Evolutionary conservation across 1,140 invertebrate species (phyloP).

Genomic region (Camponotus floridanus): DNA sequence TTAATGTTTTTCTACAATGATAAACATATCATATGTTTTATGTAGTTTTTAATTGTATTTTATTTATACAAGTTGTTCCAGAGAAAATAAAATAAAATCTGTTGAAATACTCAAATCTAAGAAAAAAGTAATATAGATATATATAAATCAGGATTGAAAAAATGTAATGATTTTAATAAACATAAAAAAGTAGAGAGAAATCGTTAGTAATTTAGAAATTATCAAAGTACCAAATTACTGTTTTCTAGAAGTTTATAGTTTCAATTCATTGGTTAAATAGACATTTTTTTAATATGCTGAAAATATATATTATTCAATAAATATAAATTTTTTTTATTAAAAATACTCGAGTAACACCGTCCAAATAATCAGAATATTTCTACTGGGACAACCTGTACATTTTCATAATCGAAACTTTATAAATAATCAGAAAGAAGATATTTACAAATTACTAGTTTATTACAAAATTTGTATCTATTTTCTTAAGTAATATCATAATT

Average conservation of each 20-base stretch:
- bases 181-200: neutral
- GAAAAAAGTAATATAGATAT: neutral
- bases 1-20: constrained; percentile 11
- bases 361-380: constrained; percentile 4
- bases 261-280: neutral
- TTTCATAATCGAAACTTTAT: constrained; percentile 3
- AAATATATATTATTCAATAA: neutral
- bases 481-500: neutral
- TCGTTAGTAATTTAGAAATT: neutral
- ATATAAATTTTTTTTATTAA: neutral
- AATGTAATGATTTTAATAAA: neutral
- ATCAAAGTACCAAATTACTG: too few species aligned
- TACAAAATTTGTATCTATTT: constrained; percentile 14
- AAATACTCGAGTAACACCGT: constrained; percentile 14
- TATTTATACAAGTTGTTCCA: neutral
- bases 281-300: neutral
- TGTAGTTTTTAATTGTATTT: neutral
- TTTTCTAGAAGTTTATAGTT: neutral
- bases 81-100: neutral
- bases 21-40: constrained; percentile 2
- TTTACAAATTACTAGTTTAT: constrained; percentile 29
- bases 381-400: constrained; percentile 1
- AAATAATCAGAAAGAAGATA: neutral
- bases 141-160: neutral
- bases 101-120: neutral